Percentiles rank a stretch among this genome's conserved stretches.
Evolutionary conservation across 2,113 vertebrate species (phyloP).

Genomic region (Eulacestoma nigropectus): DNA sequence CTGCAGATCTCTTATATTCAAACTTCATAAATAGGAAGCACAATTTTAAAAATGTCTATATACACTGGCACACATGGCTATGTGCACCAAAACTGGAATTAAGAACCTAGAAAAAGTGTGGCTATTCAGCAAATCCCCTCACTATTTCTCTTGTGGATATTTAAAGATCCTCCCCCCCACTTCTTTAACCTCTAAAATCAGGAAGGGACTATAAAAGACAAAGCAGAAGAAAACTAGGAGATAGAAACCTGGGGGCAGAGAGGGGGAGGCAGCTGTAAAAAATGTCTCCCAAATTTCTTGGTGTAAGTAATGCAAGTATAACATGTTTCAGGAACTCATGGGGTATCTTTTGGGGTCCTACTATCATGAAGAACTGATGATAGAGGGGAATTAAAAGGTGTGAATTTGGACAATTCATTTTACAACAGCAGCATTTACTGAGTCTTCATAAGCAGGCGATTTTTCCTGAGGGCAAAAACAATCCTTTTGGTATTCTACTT

Average conservation of each 20-base stretch:
- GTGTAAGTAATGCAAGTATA: neutral
- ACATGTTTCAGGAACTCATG: neutral
- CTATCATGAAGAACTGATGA: neutral
- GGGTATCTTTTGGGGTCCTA: neutral
- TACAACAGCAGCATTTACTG: neutral
- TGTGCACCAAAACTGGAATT: slow-evolving; percentile 8
- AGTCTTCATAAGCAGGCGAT: neutral
- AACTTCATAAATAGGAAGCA: slow-evolving; percentile 58
- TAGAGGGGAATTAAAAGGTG: neutral
- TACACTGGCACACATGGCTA: neutral
- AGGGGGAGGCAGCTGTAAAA: neutral
- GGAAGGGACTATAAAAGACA: slow-evolving; percentile 38
- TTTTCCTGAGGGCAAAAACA: neutral
- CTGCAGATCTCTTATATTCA: slow-evolving; percentile 41
- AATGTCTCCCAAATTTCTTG: neutral
- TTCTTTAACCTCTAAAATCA: slow-evolving; percentile 22
- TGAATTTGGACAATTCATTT: neutral
- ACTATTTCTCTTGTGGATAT: slow-evolving; percentile 9
- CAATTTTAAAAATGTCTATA: slow-evolving; percentile 38
- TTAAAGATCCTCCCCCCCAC: neutral
- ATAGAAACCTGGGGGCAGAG: neutral
- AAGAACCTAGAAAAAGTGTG: slow-evolving; percentile 36
- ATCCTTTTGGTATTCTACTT: neutral
- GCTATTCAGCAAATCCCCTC: slow-evolving; percentile 4
- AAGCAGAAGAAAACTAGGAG: neutral